Base-by-base conservation (phyloP, 2,888 invertebrate genomes). In the Lysandra coridon region DNA sequence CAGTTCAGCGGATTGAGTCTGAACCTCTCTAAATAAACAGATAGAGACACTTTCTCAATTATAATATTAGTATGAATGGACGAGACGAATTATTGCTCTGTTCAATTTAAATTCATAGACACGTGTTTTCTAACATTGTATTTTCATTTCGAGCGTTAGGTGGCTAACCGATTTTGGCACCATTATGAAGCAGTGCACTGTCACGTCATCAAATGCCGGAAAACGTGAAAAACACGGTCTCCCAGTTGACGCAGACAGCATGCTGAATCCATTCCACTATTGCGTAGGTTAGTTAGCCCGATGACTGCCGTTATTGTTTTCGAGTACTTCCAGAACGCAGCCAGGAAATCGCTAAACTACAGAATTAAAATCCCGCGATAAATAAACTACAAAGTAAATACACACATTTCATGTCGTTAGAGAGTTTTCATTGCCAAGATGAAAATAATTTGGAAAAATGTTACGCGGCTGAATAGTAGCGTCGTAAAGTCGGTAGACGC, bases 351-450 rank as follows among this genome's bases (percentile, higher is more conserved):
- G 4, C 30, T 30, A 30, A 64, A 12, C 30, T 30, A 30, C 30
- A 12, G 30, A 64, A 64, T 64, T 64, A 64, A 33, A 64, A 64
- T 64, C 64, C 4, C 30, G 30, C n/a, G 62, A 62, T 62, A 64
- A 64, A 64, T 64, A 64, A 64, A n/a, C 6, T 23, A n/a, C 44
- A 23, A 40, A 44, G 75, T 75, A 53, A 49, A 75, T 7, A 53
- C 14, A 33, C 30, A 64, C 64, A 30, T 30, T 75, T 49, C 17
- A 75, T 75, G 30, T 75, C 74, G 10, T 53, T 75, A 75, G 5
- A 73, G 73, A 53, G 75, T 44, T 75, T 53, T 75, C 75, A 75
- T 49, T 75, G 75, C 75, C 75, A 75, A 75, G 75, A 75, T 75
- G 75, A 75, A 75, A 75, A 75, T 75, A 75, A 75, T 49, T 75